phyloP scores from a whole-genome alignment of 2,888 invertebrate species.

The Drosophila monieri region DNA sequence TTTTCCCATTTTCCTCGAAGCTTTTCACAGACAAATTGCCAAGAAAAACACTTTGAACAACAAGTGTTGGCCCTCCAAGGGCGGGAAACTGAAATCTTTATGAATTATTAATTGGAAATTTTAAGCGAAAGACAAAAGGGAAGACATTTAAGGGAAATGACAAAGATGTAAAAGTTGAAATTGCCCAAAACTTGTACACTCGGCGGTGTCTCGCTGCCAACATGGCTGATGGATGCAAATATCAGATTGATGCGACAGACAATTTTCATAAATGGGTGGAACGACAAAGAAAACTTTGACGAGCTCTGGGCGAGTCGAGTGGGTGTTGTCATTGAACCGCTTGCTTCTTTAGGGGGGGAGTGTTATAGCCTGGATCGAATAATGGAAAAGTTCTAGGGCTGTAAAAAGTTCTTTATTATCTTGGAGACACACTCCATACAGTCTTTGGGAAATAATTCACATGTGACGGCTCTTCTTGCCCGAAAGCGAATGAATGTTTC shows the following conservation, averaged over 20 bases:
- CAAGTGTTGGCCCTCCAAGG: constrained; percentile 51
- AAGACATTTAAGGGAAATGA: constrained; percentile 24
- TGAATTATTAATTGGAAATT: constrained; percentile 76
- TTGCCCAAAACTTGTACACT: constrained; percentile 73
- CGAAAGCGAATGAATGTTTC: neutral
- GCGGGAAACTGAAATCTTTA: constrained; percentile 61
- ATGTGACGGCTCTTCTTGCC: too few relatives aligned
- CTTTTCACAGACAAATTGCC: constrained; percentile 63
- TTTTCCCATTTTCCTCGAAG: constrained; percentile 1
- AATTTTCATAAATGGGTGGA: constrained; percentile 49
- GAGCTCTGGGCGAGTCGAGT: constrained; percentile 35
- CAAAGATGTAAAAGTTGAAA: constrained; percentile 63
- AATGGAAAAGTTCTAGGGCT: constrained; percentile 36
- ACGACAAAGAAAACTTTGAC: constrained; percentile 49
- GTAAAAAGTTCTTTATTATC: constrained; percentile 9
- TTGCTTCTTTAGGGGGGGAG: constrained; percentile 4
- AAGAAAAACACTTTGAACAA: constrained; percentile 70
- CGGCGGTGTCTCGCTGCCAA: constrained; percentile 46
- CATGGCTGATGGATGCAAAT: constrained; percentile 57
- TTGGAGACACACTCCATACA: neutral
- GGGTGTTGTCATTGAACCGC: constrained; percentile 25
- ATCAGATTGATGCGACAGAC: constrained; percentile 63
- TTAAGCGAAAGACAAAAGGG: constrained; percentile 49
- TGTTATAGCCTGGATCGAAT: constrained; percentile 4
- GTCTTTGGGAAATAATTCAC: neutral